These are phyloP conservation scores for Drosophila kurseongensis DNA, from an alignment of 1,140 invertebrate genomes.

Conservation along the genomic window DNA sequence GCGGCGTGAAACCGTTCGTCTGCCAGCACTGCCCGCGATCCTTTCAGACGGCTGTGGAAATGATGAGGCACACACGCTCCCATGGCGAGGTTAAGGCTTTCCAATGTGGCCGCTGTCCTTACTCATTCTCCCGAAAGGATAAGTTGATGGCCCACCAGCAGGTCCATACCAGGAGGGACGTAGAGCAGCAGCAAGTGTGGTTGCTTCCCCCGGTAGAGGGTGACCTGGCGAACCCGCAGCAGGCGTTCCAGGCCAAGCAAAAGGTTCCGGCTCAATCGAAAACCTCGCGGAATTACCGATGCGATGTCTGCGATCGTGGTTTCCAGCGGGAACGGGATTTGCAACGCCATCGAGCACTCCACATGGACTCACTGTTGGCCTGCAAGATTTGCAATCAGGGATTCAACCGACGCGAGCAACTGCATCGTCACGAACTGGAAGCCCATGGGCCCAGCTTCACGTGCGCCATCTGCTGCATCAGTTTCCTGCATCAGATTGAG, in stretches of 20 bases:
- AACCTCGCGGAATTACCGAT: conserved; percentile 77
- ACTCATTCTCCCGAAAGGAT: conserved; percentile 88
- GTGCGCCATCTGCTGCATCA: conserved; percentile 86
- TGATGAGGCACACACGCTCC: conserved; percentile 89
- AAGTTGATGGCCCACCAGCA: conserved; percentile 87
- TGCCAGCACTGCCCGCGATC: conserved; percentile 90
- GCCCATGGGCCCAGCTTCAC: conserved; percentile 86
- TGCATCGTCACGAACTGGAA: conserved; percentile 87
- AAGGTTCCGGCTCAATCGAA: conserved; percentile 22
- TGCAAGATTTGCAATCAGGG: conserved; percentile 88
- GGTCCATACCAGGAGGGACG: conserved; percentile 84
- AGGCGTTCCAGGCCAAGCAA: conserved; percentile 25
- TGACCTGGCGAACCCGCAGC: conserved; percentile 61
- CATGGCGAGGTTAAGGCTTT: conserved; percentile 90
- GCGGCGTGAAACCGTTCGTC: conserved; percentile 88
- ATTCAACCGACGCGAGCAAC: conserved; percentile 88
- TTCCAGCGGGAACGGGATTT: conserved; percentile 88
- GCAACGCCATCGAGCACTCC: conserved; percentile 87
- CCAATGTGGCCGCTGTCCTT: conserved; percentile 88
- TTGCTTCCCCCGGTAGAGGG: conserved; percentile 33
- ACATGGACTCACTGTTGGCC: conserved; percentile 87
- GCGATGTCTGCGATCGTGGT: conserved; percentile 87
- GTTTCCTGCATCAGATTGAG: conserved; percentile 86
- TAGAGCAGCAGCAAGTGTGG: conserved; percentile 54
- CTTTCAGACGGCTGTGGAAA: conserved; percentile 89